Conservation (phyloP, 2,797 vertebrate species). For the Simalia tracyae region DNA sequence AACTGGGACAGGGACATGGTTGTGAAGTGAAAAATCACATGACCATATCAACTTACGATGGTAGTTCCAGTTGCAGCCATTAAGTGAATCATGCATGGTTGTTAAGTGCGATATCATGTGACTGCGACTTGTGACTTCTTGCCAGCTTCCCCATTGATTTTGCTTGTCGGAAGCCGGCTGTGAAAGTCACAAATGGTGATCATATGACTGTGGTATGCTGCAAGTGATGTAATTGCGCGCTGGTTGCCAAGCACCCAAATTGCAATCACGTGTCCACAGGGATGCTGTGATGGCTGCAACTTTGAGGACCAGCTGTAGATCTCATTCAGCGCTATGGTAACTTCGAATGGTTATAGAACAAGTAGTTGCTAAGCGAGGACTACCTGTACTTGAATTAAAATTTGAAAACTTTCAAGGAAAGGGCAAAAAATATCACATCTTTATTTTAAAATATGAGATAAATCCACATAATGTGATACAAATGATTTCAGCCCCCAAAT, state of each 20-base stretch:
- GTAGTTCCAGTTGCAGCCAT: background rate
- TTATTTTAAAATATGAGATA: background rate
- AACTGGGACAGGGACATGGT: background rate
- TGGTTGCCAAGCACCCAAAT: background rate
- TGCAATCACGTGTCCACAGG: background rate
- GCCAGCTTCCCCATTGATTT: background rate
- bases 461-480: background rate
- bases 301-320: background rate
- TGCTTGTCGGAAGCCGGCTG: background rate
- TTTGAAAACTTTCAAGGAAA: slow-evolving; percentile 9
- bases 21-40: too few species aligned
- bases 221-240: background rate
- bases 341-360: background rate
- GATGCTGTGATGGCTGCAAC: background rate
- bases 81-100: background rate
- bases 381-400: slow-evolving; percentile 20
- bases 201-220: background rate
- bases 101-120: background rate
- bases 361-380: background rate
- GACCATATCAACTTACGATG: background rate
- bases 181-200: background rate
- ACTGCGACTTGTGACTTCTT: background rate
- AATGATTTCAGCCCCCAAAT: background rate
- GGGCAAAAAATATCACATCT: background rate
- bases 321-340: background rate